Evolutionary conservation across 2,113 vertebrate species (phyloP), one percentile per base, ranked within the genome.

Genomic region (Potamarius usumacintae): DNA sequence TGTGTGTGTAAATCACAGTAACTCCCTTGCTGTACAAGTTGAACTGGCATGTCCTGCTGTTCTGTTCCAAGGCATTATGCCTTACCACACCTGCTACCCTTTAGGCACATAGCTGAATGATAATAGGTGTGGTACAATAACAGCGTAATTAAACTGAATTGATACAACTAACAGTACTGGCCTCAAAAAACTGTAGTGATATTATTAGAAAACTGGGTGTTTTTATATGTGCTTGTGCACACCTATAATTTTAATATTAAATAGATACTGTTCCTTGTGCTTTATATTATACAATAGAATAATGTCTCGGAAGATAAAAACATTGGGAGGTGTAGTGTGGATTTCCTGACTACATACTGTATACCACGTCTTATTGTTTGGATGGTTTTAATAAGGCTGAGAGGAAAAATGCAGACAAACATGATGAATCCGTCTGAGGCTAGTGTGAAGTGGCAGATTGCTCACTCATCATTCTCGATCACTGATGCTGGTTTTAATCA

Each of bases 91-190:
- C 78, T 87, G 18, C 22, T 53, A 55, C 27, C 17, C 42, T 85
- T 74, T 74, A 63, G 55, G 69, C 57, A 65, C 52, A 76, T 80
- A 84, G 48, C 62, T 90, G 79, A 87, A 74, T 88, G 62, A 50
- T 52, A 60, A 34, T 55, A 84, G 85, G 87, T 88, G 89, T 77
- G 87, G 76, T 60, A 48, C 69, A 67, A 53, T 78, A 83, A 86
- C 14, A 85, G 52, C 7, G 76, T 80, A 71, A 85, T 60, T 85
- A 83, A 80, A 58, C 52, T 30, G 48, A 80, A 80, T 67, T 48
- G 77, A 84, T 83, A 82, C 77, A 79, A 15, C 67, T 85, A 62
- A 20, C 58, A 82, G 27, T 85, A 62, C 60, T 34, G 22, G 62
- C 58, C 57, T 85, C n/a, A 3, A 30, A 65, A 57, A 69, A 74